Percentiles rank a stretch among this genome's conserved stretches.
Conservation (phyloP, 2,797 vertebrate species). For the Bovichtus diacanthus region DNA sequence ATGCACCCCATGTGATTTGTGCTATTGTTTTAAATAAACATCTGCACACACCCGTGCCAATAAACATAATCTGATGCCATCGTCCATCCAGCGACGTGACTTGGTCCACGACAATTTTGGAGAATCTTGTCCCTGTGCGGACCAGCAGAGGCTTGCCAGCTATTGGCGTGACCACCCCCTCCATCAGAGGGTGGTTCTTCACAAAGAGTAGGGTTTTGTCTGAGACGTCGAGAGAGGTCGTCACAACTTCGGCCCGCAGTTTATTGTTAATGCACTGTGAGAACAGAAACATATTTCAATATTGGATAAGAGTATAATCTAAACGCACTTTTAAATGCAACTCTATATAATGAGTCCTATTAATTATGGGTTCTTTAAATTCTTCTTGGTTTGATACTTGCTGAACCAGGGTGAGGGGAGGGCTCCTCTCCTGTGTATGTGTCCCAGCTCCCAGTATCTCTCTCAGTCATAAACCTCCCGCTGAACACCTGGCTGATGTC, state of each 20-base stretch:
- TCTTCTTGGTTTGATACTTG: conserved; percentile 10
- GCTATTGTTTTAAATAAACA: background rate
- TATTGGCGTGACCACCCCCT: conserved; percentile 4
- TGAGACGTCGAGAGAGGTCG: conserved; percentile 13
- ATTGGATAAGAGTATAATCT: too few species aligned
- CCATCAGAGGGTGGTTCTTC: conserved; percentile 44
- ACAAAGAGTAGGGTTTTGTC: conserved; percentile 37
- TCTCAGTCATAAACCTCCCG: conserved; percentile 40
- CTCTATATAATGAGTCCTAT: background rate
- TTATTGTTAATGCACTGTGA: conserved; percentile 44
- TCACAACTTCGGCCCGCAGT: conserved; percentile 9
- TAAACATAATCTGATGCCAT: conserved; percentile 24
- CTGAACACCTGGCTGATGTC: conserved; percentile 44
- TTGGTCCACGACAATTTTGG: conserved; percentile 42
- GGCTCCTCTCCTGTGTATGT: conserved; percentile 30
- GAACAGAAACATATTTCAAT: background rate
- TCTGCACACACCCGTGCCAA: conserved; percentile 38
- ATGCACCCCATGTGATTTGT: background rate
- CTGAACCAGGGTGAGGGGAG: conserved; percentile 34
- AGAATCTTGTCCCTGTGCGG: conserved; percentile 1
- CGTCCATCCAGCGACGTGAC: conserved; percentile 31
- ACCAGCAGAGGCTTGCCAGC: conserved; percentile 45
- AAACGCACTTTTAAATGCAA: background rate
- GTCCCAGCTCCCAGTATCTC: conserved; percentile 17
- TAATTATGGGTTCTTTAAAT: background rate